Conservation (phyloP, 2,888 invertebrate species). For the Catocala fraxini region DNA sequence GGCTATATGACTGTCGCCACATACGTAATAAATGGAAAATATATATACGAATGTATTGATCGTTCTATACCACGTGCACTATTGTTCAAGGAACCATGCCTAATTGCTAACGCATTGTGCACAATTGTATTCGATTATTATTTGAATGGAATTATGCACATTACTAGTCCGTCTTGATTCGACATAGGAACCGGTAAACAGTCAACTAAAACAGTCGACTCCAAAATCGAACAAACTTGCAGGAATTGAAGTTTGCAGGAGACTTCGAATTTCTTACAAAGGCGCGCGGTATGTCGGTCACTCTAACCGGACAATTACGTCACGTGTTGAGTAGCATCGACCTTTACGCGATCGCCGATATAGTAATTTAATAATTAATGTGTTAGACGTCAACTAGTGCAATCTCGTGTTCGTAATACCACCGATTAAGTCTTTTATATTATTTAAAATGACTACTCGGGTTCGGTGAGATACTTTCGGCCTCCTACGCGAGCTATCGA, state of each 20-base stretch:
- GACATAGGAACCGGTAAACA: too few species aligned
- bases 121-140: too few species aligned
- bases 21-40: too few species aligned
- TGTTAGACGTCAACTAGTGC: constrained; percentile 13
- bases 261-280: constrained; percentile 1
- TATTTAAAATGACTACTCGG: constrained; percentile 10
- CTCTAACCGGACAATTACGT: not conserved
- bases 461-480: constrained; percentile 11
- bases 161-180: too few species aligned
- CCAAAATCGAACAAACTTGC: not conserved
- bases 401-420: constrained; percentile 22
- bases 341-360: constrained; percentile 3
- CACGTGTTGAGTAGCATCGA: constrained; percentile 2
- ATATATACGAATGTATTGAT: too few species aligned
- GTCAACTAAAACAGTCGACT: too few species aligned
- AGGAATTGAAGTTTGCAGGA: not conserved
- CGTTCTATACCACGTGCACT: too few species aligned
- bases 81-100: too few species aligned
- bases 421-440: constrained; percentile 15
- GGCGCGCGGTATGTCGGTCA: not conserved
- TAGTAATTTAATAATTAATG: constrained; percentile 14
- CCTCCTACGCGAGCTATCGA: not conserved
- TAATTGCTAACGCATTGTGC: too few species aligned
- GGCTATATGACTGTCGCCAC: too few species aligned
- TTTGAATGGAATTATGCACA: too few species aligned